Conservation (phyloP, 2,113 vertebrate genomes). For the Spilogale gracilis region DNA sequence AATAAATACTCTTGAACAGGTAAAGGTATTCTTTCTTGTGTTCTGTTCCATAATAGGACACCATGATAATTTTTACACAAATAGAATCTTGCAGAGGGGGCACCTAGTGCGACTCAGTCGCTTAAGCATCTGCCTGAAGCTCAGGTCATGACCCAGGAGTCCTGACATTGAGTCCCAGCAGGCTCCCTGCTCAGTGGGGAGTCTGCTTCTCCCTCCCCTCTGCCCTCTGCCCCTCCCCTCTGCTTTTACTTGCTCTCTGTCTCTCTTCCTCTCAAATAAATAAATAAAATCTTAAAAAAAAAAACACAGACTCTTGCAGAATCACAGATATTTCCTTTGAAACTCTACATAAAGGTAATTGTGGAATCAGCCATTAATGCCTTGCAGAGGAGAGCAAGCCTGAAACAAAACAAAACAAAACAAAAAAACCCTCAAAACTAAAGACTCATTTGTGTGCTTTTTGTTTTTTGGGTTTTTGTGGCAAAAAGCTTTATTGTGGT, state of each 20-base stretch:
- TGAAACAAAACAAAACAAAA: no score
- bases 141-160: no score
- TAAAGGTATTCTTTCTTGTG: background rate
- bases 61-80: background rate
- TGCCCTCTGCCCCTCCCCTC: no score
- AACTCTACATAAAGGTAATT: background rate
- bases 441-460: background rate
- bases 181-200: no score
- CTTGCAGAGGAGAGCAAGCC: background rate
- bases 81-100: background rate
- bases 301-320: background rate
- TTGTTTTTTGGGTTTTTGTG: background rate
- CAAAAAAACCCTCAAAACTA: background rate
- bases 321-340: slow-evolving; percentile 2
- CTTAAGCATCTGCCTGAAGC: no score
- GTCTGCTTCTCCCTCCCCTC: no score
- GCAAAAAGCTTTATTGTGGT: background rate
- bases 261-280: no score
- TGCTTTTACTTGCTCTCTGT: no score
- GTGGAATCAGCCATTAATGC: background rate
- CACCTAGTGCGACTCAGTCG: no score
- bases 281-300: no score
- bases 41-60: background rate
- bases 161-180: no score
- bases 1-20: background rate